Evolutionary conservation across 2,113 vertebrate genomes (phyloP).

Genomic region (Tangachromis dhanisi): DNA sequence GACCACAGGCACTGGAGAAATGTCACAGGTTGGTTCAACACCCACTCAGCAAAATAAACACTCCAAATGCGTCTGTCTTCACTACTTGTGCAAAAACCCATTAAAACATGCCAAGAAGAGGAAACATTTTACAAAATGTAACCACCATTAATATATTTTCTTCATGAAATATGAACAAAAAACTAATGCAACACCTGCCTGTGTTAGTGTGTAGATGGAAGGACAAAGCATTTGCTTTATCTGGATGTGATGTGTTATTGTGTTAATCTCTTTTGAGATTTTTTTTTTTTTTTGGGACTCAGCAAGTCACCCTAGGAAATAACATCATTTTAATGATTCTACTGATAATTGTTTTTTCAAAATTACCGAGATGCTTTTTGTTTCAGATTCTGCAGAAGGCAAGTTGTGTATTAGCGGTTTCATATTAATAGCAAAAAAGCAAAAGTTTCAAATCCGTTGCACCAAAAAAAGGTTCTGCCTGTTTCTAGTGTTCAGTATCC

Average conservation of each 20-base stretch:
- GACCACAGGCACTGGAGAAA: slow-evolving; percentile 49
- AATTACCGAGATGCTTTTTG: neutral
- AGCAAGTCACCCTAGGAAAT: neutral
- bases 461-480: neutral
- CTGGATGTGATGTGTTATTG: neutral
- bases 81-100: slow-evolving; percentile 6
- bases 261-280: neutral
- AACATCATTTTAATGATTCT: neutral
- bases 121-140: neutral
- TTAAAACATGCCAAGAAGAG: slow-evolving; percentile 16
- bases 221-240: neutral
- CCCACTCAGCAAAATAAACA: slow-evolving; percentile 39
- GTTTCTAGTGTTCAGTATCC: neutral
- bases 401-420: neutral
- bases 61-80: slow-evolving; percentile 8
- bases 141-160: neutral
- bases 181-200: neutral
- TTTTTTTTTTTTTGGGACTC: neutral
- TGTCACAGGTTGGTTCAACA: slow-evolving; percentile 50
- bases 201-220: neutral
- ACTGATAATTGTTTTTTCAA: neutral
- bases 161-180: neutral
- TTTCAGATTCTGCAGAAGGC: neutral
- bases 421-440: neutral
- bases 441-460: neutral